A percentile compares a stretch with the other conserved stretches of the same genome.
phyloP scores from a whole-genome alignment of 2,113 vertebrate species.

The Hylia prasina region DNA sequence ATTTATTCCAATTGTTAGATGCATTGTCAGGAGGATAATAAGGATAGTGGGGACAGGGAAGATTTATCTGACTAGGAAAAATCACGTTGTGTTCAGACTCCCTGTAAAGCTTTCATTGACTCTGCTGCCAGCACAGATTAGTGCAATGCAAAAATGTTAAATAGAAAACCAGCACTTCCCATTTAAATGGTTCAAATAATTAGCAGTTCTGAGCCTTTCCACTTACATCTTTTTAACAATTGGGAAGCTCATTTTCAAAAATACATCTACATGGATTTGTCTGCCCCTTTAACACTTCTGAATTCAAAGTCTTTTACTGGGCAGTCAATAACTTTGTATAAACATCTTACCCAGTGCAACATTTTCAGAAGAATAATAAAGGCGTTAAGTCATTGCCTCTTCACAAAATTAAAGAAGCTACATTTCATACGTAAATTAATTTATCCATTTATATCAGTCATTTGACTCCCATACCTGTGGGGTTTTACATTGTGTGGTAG shows the following conservation, averaged over 20 bases:
- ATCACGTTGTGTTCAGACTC: not conserved
- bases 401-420: not conserved
- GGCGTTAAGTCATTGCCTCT: not conserved
- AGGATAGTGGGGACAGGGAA: not conserved
- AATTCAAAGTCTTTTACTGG: not conserved
- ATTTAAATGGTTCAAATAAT: conserved; percentile 41
- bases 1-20: conserved; percentile 27
- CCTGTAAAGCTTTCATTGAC: conserved; percentile 4
- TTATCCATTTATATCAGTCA: not conserved
- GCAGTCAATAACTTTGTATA: not conserved
- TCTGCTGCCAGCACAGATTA: conserved; percentile 20
- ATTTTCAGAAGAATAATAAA: not conserved
- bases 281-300: not conserved
- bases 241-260: not conserved
- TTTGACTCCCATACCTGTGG: not conserved
- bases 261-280: not conserved
- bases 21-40: conserved; percentile 45
- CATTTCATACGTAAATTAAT: not conserved
- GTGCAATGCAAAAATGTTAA: not conserved
- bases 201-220: not conserved
- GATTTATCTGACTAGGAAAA: conserved; percentile 48
- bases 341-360: not conserved
- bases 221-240: not conserved
- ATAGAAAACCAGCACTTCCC: conserved; percentile 12
- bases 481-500: not conserved